phyloP scores from a whole-genome alignment of 2,113 vertebrate species.

The Galeopterus variegatus region DNA sequence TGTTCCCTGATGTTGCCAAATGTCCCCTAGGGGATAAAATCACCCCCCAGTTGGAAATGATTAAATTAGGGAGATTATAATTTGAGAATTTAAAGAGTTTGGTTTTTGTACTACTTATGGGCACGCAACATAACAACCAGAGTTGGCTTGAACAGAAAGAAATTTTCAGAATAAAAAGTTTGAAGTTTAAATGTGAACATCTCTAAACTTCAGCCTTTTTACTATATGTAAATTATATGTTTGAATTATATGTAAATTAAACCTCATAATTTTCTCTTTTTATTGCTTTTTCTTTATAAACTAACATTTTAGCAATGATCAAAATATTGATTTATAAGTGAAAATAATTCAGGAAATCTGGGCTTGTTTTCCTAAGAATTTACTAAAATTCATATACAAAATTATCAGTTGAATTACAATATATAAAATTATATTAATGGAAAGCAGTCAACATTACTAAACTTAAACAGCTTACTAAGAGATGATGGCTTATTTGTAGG shows the following conservation, averaged over 20 bases:
- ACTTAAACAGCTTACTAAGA: background rate
- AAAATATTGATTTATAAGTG: constrained; percentile 8
- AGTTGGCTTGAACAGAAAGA: background rate
- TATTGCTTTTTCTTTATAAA: background rate
- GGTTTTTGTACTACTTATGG: background rate
- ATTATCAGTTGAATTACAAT: background rate
- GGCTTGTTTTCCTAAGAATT: constrained; percentile 14
- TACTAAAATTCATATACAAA: constrained; percentile 28
- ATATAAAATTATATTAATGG: background rate
- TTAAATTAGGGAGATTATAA: background rate
- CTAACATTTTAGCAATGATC: background rate
- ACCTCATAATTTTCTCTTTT: background rate
- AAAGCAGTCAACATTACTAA: constrained; percentile 72
- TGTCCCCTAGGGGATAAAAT: background rate
- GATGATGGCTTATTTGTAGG: constrained; percentile 71
- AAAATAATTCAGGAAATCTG: background rate
- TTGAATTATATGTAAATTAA: constrained; percentile 8
- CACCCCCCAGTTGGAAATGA: background rate
- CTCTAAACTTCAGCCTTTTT: background rate
- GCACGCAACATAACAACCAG: background rate
- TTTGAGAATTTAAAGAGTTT: background rate
- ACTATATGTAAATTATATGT: no score
- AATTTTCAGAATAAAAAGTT: background rate
- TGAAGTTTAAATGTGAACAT: background rate
- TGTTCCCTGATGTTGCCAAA: background rate